Evolutionary conservation across 2,797 vertebrate species (phyloP).

Genomic region (Gorsachius magnificus): DNA sequence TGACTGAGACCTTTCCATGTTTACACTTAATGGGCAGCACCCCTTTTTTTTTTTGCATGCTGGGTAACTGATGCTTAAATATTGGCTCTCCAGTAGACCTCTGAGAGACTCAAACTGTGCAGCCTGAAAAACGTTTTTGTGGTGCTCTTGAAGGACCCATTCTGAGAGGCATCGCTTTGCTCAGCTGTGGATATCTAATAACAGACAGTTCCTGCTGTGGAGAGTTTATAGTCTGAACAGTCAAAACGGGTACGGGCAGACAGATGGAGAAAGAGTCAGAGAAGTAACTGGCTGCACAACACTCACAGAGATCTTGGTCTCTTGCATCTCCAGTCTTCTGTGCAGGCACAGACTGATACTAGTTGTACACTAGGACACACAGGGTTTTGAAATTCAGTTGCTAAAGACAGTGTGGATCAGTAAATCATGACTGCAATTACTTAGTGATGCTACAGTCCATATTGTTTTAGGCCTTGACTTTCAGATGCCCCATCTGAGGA

Average conservation of each 20-base stretch:
- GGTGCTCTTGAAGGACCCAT: not conserved
- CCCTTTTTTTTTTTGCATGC: not conserved
- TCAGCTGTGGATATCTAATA: not conserved
- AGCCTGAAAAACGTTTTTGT: not conserved
- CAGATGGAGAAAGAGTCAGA: not conserved
- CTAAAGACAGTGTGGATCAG: not conserved
- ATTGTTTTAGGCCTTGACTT: not conserved
- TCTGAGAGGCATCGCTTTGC: not conserved
- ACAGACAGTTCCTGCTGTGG: not conserved
- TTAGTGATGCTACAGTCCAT: not conserved
- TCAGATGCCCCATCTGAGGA: not conserved
- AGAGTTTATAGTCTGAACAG: not conserved
- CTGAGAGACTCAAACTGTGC: not conserved
- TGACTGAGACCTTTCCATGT: not conserved
- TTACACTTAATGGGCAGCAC: not conserved
- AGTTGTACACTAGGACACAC: not conserved
- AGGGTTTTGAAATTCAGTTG: not conserved
- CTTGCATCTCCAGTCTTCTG: not conserved
- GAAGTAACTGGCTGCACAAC: not conserved
- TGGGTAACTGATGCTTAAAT: not conserved
- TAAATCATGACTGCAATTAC: not conserved
- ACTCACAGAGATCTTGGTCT: not conserved
- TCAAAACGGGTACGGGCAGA: not conserved
- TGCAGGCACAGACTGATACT: not conserved
- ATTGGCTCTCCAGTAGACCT: not conserved